phyloP scores from a whole-genome alignment of 2,797 vertebrate genomes.

The Gouania willdenowi region DNA sequence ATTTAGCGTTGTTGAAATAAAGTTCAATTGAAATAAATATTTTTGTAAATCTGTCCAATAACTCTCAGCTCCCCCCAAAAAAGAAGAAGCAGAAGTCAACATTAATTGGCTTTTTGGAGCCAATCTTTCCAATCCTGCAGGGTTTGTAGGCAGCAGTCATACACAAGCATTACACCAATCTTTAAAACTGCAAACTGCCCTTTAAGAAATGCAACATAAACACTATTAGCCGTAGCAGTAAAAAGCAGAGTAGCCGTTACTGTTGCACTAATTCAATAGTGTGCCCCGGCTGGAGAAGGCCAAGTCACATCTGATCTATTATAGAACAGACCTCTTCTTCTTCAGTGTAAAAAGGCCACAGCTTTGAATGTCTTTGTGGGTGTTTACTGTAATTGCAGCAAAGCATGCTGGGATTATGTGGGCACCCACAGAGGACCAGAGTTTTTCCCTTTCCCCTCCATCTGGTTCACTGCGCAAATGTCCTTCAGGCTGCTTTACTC shows the following conservation, averaged over 20 bases:
- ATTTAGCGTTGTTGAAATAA: too few relatives aligned
- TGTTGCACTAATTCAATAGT: constrained; percentile 48
- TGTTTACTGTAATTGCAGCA: constrained; percentile 14
- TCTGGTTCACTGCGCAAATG: constrained; percentile 23
- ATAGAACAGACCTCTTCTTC: constrained; percentile 24
- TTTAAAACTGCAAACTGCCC: too few relatives aligned
- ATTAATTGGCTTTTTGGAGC: too few relatives aligned
- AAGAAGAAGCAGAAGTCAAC: too few relatives aligned
- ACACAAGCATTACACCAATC: too few relatives aligned
- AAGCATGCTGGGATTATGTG: constrained; percentile 11
- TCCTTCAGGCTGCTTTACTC: constrained; percentile 16
- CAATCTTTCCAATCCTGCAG: too few relatives aligned
- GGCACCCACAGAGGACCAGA: constrained; percentile 12
- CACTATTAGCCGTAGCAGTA: constrained; percentile 13
- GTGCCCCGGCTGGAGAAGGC: constrained; percentile 9
- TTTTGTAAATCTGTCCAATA: too few relatives aligned
- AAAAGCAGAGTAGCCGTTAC: constrained; percentile 16
- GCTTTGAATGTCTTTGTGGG: constrained; percentile 10
- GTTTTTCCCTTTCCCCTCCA: constrained; percentile 13
- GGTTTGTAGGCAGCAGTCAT: too few relatives aligned
- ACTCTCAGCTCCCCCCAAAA: too few relatives aligned
- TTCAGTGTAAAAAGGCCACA: constrained; percentile 23
- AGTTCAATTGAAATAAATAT: too few relatives aligned
- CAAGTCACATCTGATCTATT: constrained; percentile 34
- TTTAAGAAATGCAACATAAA: too few relatives aligned